Evolutionary conservation across 2,888 invertebrate genomes (phyloP).

Genomic region (Clistopyga incitator): DNA sequence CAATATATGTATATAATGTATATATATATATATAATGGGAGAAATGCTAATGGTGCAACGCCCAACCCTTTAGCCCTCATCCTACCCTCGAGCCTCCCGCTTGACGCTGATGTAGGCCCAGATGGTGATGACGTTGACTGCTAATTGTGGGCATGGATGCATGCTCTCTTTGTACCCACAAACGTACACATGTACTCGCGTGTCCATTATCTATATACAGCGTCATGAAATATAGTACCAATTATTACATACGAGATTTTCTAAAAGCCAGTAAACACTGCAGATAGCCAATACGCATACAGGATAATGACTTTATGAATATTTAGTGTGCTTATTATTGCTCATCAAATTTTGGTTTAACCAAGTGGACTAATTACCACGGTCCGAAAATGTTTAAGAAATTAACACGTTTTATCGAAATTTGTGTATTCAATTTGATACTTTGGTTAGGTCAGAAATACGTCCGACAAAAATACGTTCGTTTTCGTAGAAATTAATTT

Average conservation of each 20-base stretch:
- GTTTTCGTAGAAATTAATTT: too few relatives aligned
- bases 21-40: background rate
- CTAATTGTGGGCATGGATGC: conserved; percentile 65
- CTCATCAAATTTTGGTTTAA: too few relatives aligned
- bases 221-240: conserved; percentile 20
- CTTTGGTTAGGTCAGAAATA: too few relatives aligned
- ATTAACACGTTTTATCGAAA: too few relatives aligned
- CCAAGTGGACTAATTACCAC: too few relatives aligned
- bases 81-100: conserved; percentile 19
- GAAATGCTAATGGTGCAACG: background rate
- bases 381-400: too few relatives aligned
- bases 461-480: too few relatives aligned
- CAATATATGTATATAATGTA: background rate
- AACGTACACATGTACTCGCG: conserved; percentile 46
- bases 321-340: too few relatives aligned
- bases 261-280: background rate
- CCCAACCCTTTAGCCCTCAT: conserved; percentile 11
- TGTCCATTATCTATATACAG: conserved; percentile 33
- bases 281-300: background rate
- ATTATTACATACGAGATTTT: conserved; percentile 41
- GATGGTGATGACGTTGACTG: conserved; percentile 66
- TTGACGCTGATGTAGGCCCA: conserved; percentile 56
- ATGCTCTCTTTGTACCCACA: conserved; percentile 56
- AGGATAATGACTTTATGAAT: too few relatives aligned
- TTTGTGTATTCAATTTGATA: too few relatives aligned